These are phyloP conservation scores for Pseudorasbora parva DNA, from an alignment of 2,113 vertebrate genomes.

Conservation along the genomic window DNA sequence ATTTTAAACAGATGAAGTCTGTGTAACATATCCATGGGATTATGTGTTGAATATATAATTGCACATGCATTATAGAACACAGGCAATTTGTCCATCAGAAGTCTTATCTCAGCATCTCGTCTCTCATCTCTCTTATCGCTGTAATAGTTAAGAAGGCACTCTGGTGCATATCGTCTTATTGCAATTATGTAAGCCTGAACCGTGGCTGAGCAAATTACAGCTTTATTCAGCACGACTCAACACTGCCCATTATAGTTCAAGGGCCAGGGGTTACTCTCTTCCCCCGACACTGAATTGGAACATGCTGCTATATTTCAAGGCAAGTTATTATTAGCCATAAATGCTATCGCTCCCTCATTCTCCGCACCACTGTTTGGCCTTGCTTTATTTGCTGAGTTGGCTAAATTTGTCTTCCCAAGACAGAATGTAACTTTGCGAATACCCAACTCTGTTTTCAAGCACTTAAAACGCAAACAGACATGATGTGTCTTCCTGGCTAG, in stretches of 20 bases:
- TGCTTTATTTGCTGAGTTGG: conserved; percentile 51
- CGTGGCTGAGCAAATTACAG: conserved; percentile 52
- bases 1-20: not conserved
- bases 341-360: conserved; percentile 23
- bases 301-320: conserved; percentile 61
- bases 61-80: not conserved
- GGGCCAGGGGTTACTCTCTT: conserved; percentile 58
- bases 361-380: conserved; percentile 47
- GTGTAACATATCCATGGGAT: not conserved
- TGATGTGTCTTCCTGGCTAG: not conserved
- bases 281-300: conserved; percentile 56
- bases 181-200: conserved; percentile 50
- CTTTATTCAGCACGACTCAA: conserved; percentile 46
- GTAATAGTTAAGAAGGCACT: conserved; percentile 39
- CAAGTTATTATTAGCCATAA: conserved; percentile 53
- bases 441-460: conserved; percentile 18
- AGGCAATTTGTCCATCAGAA: not conserved
- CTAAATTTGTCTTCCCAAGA: conserved; percentile 50
- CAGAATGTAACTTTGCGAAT: conserved; percentile 44
- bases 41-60: not conserved
- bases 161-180: conserved; percentile 31
- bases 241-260: conserved; percentile 56
- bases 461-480: not conserved
- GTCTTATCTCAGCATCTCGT: conserved; percentile 41
- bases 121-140: conserved; percentile 21